Base-by-base conservation (phyloP, 2,888 invertebrate genomes). In the Ceriagrion tenellum region DNA sequence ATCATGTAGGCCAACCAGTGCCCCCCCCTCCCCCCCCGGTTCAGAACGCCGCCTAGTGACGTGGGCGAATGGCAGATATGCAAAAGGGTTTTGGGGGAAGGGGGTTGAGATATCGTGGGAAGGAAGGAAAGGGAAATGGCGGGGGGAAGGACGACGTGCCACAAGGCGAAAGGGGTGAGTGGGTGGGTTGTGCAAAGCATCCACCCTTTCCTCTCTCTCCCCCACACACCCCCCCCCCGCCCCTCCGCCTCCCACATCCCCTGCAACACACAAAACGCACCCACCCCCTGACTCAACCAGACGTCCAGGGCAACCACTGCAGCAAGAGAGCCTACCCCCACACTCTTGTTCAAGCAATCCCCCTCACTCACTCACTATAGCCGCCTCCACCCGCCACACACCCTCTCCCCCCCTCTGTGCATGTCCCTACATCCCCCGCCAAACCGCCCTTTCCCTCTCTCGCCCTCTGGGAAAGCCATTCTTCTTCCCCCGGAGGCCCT, bases 401-500 rank as follows among this genome's bases (percentile, higher is more conserved):
- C 55, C 55, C 16, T 26, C 23, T 6, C 20, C n/a, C 89, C n/a
- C 18, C 55, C 89, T 0, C 20, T 40, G 20, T 20, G 20, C n/a
- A 23, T 55, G 55, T n/a, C 3, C 26, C 20, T 23, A 20, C 26
- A 55, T 23, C 91, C 63, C 55, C 40, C 40, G 26, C 69, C 69
- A 69, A 47, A 40, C 63, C 63, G 18, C 93, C 69, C 91, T 63
- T 63, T 30, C 47, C 8, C 90, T 63, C 47, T n/a, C 55, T 69
- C 69, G 59, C 90, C 90, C 90, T 90, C 91, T 91, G 47, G 81
- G 47, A 74, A 93, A 93, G 40, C 93, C 93, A 93, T 93, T 93
- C 93, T 93, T 93, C 93, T 93, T 91, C 47, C 93, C 93, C 93
- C 47, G n/a, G 69, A 74, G 16, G 93, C 93, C 93, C 93, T 74